Percentiles rank a stretch among this genome's conserved stretches.
Evolutionary conservation across 2,797 vertebrate genomes (phyloP).

Genomic region (Clamator glandarius): DNA sequence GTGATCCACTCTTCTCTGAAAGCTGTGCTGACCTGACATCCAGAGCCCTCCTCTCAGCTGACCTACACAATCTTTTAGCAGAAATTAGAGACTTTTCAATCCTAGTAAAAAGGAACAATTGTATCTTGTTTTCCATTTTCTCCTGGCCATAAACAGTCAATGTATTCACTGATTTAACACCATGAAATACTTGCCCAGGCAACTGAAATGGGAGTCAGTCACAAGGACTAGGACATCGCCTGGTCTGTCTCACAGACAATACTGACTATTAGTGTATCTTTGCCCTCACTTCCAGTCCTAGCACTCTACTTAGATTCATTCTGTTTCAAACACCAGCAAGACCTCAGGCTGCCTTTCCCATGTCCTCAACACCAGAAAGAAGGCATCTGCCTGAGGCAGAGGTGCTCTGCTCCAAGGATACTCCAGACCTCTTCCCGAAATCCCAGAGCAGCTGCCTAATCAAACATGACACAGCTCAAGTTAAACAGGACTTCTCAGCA

Average conservation of each 20-base stretch:
- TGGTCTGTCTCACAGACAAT: not conserved
- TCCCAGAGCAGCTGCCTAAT: not conserved
- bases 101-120: not conserved
- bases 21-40: not conserved
- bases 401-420: not conserved
- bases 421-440: not conserved
- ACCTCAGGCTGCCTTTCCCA: not conserved
- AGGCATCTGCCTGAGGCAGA: not conserved
- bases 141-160: not conserved
- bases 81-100: not conserved
- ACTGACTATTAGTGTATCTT: not conserved
- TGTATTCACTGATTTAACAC: not conserved
- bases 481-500: slow-evolving; percentile 13
- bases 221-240: not conserved
- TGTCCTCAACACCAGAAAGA: not conserved
- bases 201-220: not conserved
- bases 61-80: not conserved
- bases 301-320: not conserved
- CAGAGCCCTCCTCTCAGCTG: not conserved
- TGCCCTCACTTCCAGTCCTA: not conserved
- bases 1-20: not conserved
- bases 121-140: not conserved
- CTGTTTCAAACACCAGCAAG: not conserved
- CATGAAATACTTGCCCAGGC: not conserved
- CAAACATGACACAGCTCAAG: not conserved